Evolutionary conservation across 2,113 vertebrate species (phyloP).

Genomic region (Vimba vimba): DNA sequence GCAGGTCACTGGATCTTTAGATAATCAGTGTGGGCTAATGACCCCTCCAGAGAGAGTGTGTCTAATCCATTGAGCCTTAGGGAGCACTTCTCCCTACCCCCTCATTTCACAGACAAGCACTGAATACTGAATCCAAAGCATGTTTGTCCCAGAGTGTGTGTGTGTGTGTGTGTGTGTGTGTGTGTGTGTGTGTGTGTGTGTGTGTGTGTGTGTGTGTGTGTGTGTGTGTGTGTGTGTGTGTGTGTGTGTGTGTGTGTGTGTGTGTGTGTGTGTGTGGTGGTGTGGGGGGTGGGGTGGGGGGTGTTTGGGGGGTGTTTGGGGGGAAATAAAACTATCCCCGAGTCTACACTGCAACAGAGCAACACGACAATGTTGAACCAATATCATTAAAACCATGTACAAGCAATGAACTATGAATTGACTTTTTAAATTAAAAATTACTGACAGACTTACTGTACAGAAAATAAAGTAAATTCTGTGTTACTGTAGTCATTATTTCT

Average conservation of each 20-base stretch:
- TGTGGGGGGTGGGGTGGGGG: background rate
- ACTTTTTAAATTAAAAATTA: background rate
- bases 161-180: no score
- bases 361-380: background rate
- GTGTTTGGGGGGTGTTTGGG: no score
- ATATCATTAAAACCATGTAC: background rate
- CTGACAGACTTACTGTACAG: no score
- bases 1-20: slow-evolving; percentile 60
- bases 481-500: no score
- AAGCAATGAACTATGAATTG: background rate
- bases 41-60: slow-evolving; percentile 62
- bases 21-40: slow-evolving; percentile 66
- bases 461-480: no score
- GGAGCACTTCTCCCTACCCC: slow-evolving; percentile 22
- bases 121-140: slow-evolving; percentile 33
- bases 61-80: slow-evolving; percentile 59
- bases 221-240: background rate
- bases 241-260: background rate
- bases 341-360: background rate
- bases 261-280: background rate
- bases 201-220: background rate
- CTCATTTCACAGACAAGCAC: slow-evolving; percentile 18
- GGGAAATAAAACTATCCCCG: background rate
- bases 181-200: no score
- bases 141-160: background rate